Percentiles rank a stretch among this genome's conserved stretches.
Conservation (phyloP, 1,140 invertebrate species). For the Calliopsis andreniformis region DNA sequence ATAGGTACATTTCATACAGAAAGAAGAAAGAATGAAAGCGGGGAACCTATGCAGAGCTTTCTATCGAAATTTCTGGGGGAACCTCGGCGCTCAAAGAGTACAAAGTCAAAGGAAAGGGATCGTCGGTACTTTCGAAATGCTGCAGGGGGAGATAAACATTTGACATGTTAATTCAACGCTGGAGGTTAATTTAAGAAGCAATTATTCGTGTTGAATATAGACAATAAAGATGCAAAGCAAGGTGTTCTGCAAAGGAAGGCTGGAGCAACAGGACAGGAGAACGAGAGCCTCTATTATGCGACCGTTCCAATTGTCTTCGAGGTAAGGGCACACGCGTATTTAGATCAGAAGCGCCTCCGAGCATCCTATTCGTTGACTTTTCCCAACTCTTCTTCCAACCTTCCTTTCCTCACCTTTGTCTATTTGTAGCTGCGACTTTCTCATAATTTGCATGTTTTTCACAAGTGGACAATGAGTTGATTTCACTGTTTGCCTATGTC, state of each 20-base stretch:
- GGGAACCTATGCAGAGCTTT: too few relatives aligned
- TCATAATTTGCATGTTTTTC: constrained; percentile 41
- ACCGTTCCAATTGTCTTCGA: constrained; percentile 49
- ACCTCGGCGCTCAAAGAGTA: too few relatives aligned
- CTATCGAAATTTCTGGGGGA: too few relatives aligned
- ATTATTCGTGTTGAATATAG: constrained; percentile 67
- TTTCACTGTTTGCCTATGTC: constrained; percentile 21
- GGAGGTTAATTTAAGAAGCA: constrained; percentile 64
- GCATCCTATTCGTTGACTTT: constrained; percentile 1
- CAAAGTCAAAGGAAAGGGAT: background rate
- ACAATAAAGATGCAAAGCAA: constrained; percentile 52
- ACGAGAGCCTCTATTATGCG: constrained; percentile 32
- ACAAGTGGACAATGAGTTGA: constrained; percentile 4
- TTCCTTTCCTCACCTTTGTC: background rate
- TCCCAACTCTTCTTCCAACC: background rate
- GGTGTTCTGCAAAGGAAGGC: background rate
- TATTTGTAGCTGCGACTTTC: constrained; percentile 1
- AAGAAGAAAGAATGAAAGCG: too few relatives aligned
- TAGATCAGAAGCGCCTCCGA: constrained; percentile 28
- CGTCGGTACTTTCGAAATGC: background rate
- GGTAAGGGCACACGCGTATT: constrained; percentile 50
- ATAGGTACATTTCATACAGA: too few relatives aligned
- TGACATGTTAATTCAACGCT: constrained; percentile 27
- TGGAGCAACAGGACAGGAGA: background rate
- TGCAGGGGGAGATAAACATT: constrained; percentile 2